phyloP scores from a whole-genome alignment of 2,797 vertebrate species.

The Saxicola maurus region DNA sequence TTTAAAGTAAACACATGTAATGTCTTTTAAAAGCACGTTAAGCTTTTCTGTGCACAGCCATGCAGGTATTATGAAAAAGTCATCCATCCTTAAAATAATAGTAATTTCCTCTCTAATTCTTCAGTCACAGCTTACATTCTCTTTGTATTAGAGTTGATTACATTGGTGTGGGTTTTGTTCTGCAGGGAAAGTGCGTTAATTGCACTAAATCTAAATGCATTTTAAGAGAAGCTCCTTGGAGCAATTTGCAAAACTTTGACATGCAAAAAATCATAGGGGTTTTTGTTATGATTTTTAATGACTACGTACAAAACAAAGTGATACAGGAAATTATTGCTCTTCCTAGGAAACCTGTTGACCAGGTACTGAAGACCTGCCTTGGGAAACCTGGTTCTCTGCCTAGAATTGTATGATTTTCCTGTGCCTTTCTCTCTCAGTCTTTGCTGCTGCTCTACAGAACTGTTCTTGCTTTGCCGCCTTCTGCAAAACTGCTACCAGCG shows the following conservation, averaged over 20 bases:
- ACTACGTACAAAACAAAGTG: background rate
- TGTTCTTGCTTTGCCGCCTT: background rate
- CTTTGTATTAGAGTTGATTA: background rate
- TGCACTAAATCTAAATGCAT: conserved; percentile 10
- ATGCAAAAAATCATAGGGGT: background rate
- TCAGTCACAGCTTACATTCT: background rate
- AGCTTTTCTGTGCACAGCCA: conserved; percentile 41
- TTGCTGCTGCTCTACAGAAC: background rate
- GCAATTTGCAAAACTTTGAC: conserved; percentile 32
- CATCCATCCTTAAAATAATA: conserved; percentile 22
- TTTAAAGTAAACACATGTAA: conserved; percentile 34
- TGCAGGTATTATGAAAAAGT: background rate
- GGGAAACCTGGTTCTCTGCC: background rate
- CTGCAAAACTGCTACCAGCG: background rate
- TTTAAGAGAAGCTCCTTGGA: conserved; percentile 27
- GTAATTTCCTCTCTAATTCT: conserved; percentile 23
- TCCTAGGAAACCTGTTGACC: conserved; percentile 63
- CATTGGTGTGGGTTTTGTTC: background rate
- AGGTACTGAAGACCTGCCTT: background rate
- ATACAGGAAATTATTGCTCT: conserved; percentile 23
- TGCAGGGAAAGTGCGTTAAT: conserved; percentile 3
- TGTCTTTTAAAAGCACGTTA: conserved; percentile 22
- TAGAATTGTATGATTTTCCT: background rate
- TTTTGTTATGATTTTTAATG: conserved; percentile 1
- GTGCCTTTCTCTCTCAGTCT: background rate